These are phyloP conservation scores for Heliangelus exortis DNA, from an alignment of 2,797 vertebrate species.

Conservation along the genomic window DNA sequence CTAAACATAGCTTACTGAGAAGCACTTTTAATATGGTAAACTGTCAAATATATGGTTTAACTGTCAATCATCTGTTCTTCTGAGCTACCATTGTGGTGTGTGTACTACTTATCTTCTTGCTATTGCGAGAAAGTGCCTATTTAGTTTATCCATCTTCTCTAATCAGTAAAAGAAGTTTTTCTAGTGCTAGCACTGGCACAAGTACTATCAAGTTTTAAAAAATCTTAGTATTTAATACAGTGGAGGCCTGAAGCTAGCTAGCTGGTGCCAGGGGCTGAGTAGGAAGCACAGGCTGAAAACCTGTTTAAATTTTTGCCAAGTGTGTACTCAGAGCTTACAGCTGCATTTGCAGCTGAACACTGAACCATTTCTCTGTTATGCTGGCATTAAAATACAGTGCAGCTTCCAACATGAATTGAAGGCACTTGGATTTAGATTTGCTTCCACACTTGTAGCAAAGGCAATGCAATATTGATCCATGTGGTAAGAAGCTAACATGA, in stretches of 20 bases:
- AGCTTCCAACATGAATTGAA: neutral
- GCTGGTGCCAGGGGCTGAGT: neutral
- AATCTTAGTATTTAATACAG: neutral
- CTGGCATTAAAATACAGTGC: neutral
- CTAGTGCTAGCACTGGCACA: neutral
- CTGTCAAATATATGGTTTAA: neutral
- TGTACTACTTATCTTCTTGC: neutral
- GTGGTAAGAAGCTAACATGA: neutral
- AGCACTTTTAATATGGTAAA: neutral
- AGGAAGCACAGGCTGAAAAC: slow-evolving; percentile 6
- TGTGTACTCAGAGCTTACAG: neutral
- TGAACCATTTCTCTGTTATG: neutral
- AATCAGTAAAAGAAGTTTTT: neutral
- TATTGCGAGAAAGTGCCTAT: neutral
- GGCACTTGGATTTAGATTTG: neutral
- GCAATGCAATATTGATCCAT: neutral
- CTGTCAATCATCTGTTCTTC: neutral
- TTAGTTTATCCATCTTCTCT: neutral
- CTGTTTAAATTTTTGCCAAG: neutral
- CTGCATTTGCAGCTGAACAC: neutral
- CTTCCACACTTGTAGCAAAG: neutral
- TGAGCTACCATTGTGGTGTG: neutral
- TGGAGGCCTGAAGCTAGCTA: neutral
- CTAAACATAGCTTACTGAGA: slow-evolving; percentile 1
- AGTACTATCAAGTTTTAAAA: neutral